Evolutionary conservation across 2,888 invertebrate species (phyloP).

Genomic region (Seladonia tumulorum): DNA sequence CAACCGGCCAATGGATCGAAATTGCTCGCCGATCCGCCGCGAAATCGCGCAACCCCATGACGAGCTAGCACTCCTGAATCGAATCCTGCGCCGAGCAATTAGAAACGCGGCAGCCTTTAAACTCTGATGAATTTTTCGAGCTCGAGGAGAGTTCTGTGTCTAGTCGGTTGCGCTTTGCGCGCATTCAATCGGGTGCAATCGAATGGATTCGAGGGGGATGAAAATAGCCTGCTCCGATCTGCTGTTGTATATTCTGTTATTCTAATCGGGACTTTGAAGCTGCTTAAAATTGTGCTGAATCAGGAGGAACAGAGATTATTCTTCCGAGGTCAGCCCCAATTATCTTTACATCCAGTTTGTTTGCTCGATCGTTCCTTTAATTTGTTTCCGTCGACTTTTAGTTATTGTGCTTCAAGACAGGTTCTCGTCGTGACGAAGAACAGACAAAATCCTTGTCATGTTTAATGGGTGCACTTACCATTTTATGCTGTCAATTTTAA

Average conservation of each 20-base stretch:
- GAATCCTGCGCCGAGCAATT: not conserved
- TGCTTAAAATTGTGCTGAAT: not conserved
- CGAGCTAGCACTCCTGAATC: not conserved
- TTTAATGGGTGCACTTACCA: too few relatives aligned
- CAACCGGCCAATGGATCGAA: constrained; percentile 1
- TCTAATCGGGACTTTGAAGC: not conserved
- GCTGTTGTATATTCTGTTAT: not conserved
- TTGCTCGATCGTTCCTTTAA: not conserved
- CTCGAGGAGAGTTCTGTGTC: not conserved
- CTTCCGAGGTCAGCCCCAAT: too few relatives aligned
- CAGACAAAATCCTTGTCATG: too few relatives aligned
- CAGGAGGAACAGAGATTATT: not conserved
- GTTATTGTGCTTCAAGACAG: too few relatives aligned
- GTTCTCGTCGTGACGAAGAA: too few relatives aligned
- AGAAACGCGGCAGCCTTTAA: not conserved
- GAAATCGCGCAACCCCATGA: not conserved
- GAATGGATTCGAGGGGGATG: not conserved
- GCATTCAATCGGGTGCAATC: not conserved
- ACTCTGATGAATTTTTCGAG: not conserved
- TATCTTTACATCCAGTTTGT: too few relatives aligned
- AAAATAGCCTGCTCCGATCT: not conserved
- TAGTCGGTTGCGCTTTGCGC: not conserved
- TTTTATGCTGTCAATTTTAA: too few relatives aligned
- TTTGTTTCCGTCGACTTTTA: too few relatives aligned
- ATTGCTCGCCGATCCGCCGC: constrained; percentile 1